Conservation (phyloP, 1,140 invertebrate genomes). For the Neodiprion lecontei region DNA sequence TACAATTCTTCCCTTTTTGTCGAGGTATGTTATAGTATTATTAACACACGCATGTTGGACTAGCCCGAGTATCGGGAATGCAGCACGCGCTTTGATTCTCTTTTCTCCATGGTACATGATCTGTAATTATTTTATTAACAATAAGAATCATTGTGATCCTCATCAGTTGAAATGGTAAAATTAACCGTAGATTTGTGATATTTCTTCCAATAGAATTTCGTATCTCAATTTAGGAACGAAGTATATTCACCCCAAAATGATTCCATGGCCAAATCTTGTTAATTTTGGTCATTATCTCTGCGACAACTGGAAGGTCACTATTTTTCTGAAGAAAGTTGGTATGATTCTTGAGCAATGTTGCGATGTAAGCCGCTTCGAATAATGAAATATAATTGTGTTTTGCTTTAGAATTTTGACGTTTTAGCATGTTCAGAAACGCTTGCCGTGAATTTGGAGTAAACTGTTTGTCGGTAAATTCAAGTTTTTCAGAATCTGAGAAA, state of each 20-base stretch:
- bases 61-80: not conserved
- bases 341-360: not conserved
- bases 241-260: too few relatives aligned
- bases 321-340: not conserved
- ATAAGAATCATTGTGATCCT: too few relatives aligned
- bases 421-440: not conserved
- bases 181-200: too few relatives aligned
- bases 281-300: not conserved
- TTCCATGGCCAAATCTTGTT: not conserved
- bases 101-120: not conserved
- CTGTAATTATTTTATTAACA: not conserved
- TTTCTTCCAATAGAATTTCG: too few relatives aligned
- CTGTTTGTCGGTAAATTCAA: not conserved
- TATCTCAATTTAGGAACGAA: too few relatives aligned
- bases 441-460: not conserved
- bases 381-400: not conserved
- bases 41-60: not conserved
- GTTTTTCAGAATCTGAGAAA: not conserved
- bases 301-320: not conserved
- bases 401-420: not conserved
- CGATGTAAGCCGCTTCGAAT: not conserved
- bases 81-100: not conserved
- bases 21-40: not conserved
- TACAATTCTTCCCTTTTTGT: not conserved
- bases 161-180: too few relatives aligned